These are phyloP conservation scores for Caenorhabditis zanzibari DNA, from an alignment of 2,888 invertebrate species.

Conservation along the genomic window DNA sequence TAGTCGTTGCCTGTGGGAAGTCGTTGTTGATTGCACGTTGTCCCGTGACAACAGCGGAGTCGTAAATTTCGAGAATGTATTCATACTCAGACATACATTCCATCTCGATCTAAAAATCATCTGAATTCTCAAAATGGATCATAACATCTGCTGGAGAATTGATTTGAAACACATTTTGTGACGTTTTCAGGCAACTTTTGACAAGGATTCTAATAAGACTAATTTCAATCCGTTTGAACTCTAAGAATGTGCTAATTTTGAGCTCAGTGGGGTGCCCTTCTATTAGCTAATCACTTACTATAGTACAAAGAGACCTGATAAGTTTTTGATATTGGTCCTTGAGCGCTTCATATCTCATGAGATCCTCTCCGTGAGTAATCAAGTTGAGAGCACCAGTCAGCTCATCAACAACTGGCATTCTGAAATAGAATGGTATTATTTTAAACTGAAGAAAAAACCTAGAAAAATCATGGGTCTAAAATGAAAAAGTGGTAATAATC, in stretches of 20 bases:
- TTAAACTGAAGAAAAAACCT: neutral
- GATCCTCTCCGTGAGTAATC: conserved; percentile 13
- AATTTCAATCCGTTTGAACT: too few relatives aligned
- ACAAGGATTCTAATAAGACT: too few relatives aligned
- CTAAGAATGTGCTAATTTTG: too few relatives aligned
- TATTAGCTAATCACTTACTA: conserved; percentile 8
- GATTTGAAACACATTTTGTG: too few relatives aligned
- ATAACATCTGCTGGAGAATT: too few relatives aligned
- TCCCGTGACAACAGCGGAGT: conserved; percentile 8
- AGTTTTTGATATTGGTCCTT: neutral
- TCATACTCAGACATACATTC: conserved; percentile 45
- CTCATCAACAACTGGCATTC: conserved; percentile 14
- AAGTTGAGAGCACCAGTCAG: conserved; percentile 37
- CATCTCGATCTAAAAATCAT: conserved; percentile 45
- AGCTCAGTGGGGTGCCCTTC: too few relatives aligned
- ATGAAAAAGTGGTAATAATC: neutral
- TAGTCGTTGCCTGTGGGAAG: conserved; percentile 35
- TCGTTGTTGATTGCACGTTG: conserved; percentile 33
- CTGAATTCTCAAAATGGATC: too few relatives aligned
- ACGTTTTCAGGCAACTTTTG: too few relatives aligned
- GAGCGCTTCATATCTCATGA: neutral
- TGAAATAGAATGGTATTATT: neutral
- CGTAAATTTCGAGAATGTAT: conserved; percentile 45
- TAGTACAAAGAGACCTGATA: neutral
- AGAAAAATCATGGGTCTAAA: neutral